Conservation (phyloP, 2,797 vertebrate genomes). For the Helicolenus hilgendorfi region DNA sequence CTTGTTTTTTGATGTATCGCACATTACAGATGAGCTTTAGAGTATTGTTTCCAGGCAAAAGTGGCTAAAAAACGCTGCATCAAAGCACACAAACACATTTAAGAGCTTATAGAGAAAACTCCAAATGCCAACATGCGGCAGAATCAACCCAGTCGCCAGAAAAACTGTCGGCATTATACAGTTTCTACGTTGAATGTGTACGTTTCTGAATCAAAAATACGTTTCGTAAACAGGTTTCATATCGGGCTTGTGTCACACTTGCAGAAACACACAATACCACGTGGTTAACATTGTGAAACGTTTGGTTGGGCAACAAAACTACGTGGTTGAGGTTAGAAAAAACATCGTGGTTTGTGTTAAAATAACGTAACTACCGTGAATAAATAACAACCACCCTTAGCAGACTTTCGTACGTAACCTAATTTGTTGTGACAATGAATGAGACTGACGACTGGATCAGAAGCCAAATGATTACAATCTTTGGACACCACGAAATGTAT, state of each 20-base stretch:
- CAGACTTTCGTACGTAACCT: neutral
- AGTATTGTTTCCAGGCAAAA: neutral
- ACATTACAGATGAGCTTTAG: neutral
- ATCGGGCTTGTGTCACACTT: neutral
- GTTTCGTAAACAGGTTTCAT: neutral
- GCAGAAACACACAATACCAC: neutral
- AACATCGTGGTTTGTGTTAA: neutral
- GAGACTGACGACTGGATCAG: neutral
- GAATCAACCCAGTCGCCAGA: neutral
- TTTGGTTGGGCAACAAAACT: neutral
- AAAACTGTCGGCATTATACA: neutral
- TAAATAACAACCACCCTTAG: neutral
- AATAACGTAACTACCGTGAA: too few relatives aligned
- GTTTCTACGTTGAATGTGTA: neutral
- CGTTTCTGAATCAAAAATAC: neutral
- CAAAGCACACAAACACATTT: neutral
- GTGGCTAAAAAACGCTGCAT: neutral
- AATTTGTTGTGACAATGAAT: too few relatives aligned
- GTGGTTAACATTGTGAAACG: neutral
- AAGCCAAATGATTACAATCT: neutral
- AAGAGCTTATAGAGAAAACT: neutral
- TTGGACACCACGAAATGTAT: neutral
- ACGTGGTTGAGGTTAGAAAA: neutral
- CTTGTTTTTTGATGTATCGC: neutral
- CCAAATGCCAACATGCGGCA: neutral